Base-by-base conservation (phyloP, 2,113 vertebrate species). In the Coptodon rendalli region DNA sequence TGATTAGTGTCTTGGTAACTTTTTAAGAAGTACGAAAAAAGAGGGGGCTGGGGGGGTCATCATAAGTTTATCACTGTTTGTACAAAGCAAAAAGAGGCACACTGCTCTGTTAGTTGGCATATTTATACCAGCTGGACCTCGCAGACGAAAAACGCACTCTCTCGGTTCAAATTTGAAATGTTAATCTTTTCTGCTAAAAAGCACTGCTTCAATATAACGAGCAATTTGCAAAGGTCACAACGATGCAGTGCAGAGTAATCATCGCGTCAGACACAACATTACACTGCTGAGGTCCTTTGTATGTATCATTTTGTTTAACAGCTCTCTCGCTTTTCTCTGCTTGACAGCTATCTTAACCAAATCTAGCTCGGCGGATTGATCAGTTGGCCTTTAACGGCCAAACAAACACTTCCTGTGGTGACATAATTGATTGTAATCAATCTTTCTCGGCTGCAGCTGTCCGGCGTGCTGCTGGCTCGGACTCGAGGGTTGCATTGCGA, bases 381-480 rank as follows among this genome's bases (percentile, higher is more conserved):
- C 90, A 38, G 81, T 14, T 27, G 54, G 81, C 82, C 63, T 88
- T 92, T 84, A 84, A 90, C 86, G 86, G 88, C 88, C 85, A 88
- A 78, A 82, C 79, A 78, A 78, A 52, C 86, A 84, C 92, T 89
- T 91, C 91, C 89, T 86, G 84, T 82, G 80, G 84, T 91, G 89
- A 88, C 89, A 83, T 82, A 66, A 95, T 94, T 86, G 71, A 92
- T 95, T 27, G 40, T 53, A 88, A 93, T 95, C 88, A 87, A 84
- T 95, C 91, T 34, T 86, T 59, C 36, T 57, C 6, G 16, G 85
- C 89, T 24, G 13, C 78, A 56, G 63, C 59, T 36, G 66, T 83
- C 76, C 84, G 57, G 71, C 59, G 4, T 43, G 54, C 56, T 10
- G 40, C 68, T 17, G 87, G 80, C 81, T 85, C 34, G 48, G 63